Evolutionary conservation across 2,113 vertebrate species (phyloP).

Genomic region (Struthidea cinerea): DNA sequence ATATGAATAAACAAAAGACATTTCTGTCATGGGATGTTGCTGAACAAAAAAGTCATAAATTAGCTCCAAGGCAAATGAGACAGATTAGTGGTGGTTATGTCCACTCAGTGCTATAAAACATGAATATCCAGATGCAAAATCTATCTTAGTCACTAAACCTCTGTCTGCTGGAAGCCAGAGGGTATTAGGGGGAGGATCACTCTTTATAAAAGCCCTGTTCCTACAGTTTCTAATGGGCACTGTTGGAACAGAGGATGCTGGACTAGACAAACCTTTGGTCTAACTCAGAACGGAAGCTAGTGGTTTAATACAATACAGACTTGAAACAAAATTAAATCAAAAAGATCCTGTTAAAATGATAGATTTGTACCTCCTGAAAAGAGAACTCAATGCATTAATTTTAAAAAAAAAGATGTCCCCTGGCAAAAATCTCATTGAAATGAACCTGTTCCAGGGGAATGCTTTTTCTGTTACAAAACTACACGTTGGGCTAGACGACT

Average conservation of each 20-base stretch:
- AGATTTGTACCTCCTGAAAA: background rate
- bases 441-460: background rate
- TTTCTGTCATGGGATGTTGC: background rate
- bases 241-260: background rate
- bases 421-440: constrained; percentile 14
- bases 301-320: background rate
- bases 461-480: background rate
- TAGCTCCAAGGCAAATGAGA: background rate
- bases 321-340: constrained; percentile 26
- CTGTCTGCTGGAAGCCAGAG: background rate
- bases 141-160: background rate
- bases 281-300: background rate
- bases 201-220: background rate
- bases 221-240: background rate
- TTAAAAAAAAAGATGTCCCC: background rate
- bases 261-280: background rate
- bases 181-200: background rate
- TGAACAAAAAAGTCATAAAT: background rate
- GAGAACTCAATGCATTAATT: background rate
- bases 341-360: background rate
- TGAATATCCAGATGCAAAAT: constrained; percentile 10
- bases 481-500: background rate
- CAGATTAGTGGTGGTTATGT: background rate
- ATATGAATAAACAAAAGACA: background rate
- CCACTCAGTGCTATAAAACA: background rate